These are phyloP conservation scores for Elysia crispata DNA, from an alignment of 2,888 invertebrate species.

Conservation along the genomic window DNA sequence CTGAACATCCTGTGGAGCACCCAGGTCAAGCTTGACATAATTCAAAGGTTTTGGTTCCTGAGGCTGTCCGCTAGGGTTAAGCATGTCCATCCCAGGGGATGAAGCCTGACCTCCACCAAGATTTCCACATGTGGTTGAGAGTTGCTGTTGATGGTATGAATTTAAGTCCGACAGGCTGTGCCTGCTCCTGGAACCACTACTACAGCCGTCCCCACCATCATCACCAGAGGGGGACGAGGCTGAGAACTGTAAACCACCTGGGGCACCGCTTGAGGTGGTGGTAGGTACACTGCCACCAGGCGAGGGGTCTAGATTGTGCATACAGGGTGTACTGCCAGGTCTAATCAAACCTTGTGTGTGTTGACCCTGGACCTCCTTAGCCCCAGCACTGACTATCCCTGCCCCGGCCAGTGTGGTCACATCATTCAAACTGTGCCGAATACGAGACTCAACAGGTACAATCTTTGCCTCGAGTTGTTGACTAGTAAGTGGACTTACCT, in stretches of 20 bases:
- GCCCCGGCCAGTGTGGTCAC: conserved; percentile 11
- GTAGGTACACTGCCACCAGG: background rate
- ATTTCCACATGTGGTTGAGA: background rate
- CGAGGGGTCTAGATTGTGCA: conserved; percentile 29
- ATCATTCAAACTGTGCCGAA: conserved; percentile 35
- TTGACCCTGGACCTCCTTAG: background rate
- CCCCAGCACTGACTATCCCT: too few species aligned
- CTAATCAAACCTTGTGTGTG: conserved; percentile 12
- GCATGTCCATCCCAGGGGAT: too few species aligned
- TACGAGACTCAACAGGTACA: conserved; percentile 29
- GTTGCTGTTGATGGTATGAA: background rate
- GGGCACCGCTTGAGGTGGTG: too few species aligned
- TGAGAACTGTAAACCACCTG: too few species aligned
- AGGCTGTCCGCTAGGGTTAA: background rate
- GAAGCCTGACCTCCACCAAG: too few species aligned
- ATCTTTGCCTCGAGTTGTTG: conserved; percentile 38
- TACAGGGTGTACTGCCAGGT: conserved; percentile 45
- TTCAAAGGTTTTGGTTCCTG: background rate
- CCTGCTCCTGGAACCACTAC: background rate
- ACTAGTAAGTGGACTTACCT: background rate
- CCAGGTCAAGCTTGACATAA: background rate
- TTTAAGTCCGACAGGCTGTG: background rate
- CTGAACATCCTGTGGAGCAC: background rate
- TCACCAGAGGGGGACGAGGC: conserved; percentile 14
- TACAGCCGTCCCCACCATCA: background rate